phyloP scores from a whole-genome alignment of 2,797 vertebrate species.

The Tadarida brasiliensis region DNA sequence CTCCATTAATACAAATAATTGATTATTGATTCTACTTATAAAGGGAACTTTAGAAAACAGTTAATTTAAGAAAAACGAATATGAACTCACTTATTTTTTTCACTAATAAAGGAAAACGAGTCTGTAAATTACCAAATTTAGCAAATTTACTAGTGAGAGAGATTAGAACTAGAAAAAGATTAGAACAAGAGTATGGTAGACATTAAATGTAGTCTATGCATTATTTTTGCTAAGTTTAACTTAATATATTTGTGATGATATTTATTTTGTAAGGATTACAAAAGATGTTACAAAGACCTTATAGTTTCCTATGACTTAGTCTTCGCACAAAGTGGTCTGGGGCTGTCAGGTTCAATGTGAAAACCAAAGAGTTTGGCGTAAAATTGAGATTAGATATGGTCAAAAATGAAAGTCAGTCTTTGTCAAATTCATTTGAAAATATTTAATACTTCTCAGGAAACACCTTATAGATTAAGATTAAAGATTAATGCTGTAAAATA shows the following conservation, averaged over 20 bases:
- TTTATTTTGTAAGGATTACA: constrained; percentile 48
- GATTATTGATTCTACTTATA: constrained; percentile 36
- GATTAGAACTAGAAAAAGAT: neutral
- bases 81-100: constrained; percentile 62
- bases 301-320: neutral
- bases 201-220: neutral
- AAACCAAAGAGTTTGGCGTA: constrained; percentile 55
- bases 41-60: constrained; percentile 61
- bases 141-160: constrained; percentile 25
- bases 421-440: constrained; percentile 60
- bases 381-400: constrained; percentile 4
- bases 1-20: constrained; percentile 53
- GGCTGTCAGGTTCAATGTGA: constrained; percentile 37
- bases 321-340: neutral
- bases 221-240: constrained; percentile 59
- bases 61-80: constrained; percentile 70
- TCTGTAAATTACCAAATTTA: constrained; percentile 53
- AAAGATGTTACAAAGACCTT: constrained; percentile 45
- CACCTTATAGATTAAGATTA: constrained; percentile 22
- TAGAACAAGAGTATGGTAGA: neutral
- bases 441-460: constrained; percentile 58
- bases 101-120: constrained; percentile 57
- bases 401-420: constrained; percentile 55
- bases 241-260: constrained; percentile 49
- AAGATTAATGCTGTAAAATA: constrained; percentile 12